A percentile compares a stretch with the other conserved stretches of the same genome.
These are phyloP conservation scores for Vulpes lagopus DNA, from an alignment of 2,113 vertebrate species.

Conservation along the genomic window DNA sequence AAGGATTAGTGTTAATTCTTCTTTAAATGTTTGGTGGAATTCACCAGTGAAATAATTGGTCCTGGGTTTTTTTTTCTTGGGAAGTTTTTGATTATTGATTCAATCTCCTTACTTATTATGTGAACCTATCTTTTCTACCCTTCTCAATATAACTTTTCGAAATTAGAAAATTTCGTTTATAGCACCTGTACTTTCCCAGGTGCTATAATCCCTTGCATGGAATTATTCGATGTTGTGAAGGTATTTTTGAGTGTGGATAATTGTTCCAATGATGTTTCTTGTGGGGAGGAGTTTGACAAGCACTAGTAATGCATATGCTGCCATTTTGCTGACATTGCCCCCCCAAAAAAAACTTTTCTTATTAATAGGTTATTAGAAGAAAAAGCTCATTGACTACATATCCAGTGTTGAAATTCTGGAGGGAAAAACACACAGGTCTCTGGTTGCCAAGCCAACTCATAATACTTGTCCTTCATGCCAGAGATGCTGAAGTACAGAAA, in stretches of 20 bases:
- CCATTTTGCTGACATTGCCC: not conserved
- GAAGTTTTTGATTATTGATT: not conserved
- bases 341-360: not conserved
- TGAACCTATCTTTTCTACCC: not conserved
- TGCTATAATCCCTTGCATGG: not conserved
- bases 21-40: conserved; percentile 10
- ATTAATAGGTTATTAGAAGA: not conserved
- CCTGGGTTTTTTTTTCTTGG: not conserved
- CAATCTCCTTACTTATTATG: not conserved
- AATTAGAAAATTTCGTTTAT: too few species aligned
- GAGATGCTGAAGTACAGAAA: not conserved
- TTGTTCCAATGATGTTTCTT: not conserved
- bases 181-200: not conserved
- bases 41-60: not conserved
- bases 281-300: not conserved
- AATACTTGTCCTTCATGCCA: not conserved
- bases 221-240: not conserved
- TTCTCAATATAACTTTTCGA: not conserved
- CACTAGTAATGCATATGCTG: not conserved
- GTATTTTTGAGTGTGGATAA: not conserved
- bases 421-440: not conserved
- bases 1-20: not conserved
- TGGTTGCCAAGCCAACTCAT: conserved; percentile 44
- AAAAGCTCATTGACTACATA: conserved; percentile 10
- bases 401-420: not conserved